Percentiles rank a stretch among this genome's conserved stretches.
Evolutionary conservation across 2,797 vertebrate genomes (phyloP).

Genomic region (Hydrocynus forskahlii): DNA sequence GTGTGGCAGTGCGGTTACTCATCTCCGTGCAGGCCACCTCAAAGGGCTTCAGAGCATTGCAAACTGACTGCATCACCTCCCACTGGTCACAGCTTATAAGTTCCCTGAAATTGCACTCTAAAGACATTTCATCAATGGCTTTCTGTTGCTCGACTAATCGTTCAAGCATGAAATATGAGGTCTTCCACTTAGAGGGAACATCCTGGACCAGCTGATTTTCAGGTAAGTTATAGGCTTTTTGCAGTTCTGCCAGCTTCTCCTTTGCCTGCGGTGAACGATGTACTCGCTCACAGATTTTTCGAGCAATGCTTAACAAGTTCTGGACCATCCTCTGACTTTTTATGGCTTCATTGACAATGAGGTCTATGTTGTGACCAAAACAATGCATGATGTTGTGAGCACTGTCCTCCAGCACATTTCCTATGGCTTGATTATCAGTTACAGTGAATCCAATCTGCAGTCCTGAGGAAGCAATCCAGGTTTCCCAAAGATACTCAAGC

Average conservation of each 20-base stretch:
- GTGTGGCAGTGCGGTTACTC: conserved; percentile 89
- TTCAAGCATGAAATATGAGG: conserved; percentile 95
- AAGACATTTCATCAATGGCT: conserved; percentile 91
- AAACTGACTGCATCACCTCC: conserved; percentile 97
- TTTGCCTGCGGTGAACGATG: conserved; percentile 90
- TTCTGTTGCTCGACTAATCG: conserved; percentile 94
- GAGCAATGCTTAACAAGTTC: conserved; percentile 91
- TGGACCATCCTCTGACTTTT: conserved; percentile 98
- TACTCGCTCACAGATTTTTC: conserved; percentile 94
- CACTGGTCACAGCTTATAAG: conserved; percentile 96
- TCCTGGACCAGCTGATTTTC: conserved; percentile 93
- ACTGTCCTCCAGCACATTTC: conserved; percentile 87
- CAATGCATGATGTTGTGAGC: conserved; percentile 89
- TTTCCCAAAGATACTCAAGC: conserved; percentile 95
- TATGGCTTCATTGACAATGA: conserved; percentile 96
- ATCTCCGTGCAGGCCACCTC: conserved; percentile 94
- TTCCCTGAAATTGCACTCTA: conserved; percentile 95
- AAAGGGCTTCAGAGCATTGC: conserved; percentile 93
- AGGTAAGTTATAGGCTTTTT: conserved; percentile 86
- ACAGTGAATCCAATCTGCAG: conserved; percentile 94
- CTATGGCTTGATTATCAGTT: conserved; percentile 88
- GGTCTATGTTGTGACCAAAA: conserved; percentile 92
- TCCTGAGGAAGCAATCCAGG: conserved; percentile 91
- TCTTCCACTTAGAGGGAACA: conserved; percentile 93
- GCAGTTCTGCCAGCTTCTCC: conserved; percentile 89